These are phyloP conservation scores for Mactromeris polynyma DNA, from an alignment of 2,888 invertebrate species.

Conservation along the genomic window DNA sequence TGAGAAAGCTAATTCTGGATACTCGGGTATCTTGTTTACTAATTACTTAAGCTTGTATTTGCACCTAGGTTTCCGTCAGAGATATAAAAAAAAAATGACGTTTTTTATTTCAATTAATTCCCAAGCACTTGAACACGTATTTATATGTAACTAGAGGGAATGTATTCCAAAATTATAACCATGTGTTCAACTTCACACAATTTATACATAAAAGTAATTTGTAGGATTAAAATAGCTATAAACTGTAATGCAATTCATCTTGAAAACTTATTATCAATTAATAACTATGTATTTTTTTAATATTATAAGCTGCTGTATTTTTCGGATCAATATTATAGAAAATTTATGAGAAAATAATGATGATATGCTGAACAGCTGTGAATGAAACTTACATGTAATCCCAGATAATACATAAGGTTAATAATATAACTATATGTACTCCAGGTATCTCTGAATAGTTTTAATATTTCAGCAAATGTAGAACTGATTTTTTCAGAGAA, in stretches of 20 bases:
- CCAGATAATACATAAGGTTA: too few relatives aligned
- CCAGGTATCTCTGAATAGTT: too few relatives aligned
- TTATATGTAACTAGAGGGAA: not conserved
- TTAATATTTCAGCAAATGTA: too few relatives aligned
- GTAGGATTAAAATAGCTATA: not conserved
- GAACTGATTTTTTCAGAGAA: too few relatives aligned
- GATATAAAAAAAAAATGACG: not conserved
- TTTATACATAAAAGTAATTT: not conserved
- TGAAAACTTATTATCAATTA: not conserved
- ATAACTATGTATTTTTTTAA: not conserved
- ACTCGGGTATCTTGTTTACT: not conserved
- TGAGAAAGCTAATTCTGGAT: not conserved
- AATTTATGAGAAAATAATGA: not conserved
- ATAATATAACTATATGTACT: too few relatives aligned
- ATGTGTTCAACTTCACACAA: not conserved
- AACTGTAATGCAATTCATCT: not conserved
- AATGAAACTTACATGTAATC: too few relatives aligned
- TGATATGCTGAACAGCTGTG: too few relatives aligned
- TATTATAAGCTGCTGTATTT: not conserved
- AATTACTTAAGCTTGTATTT: not conserved
- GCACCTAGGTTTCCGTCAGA: not conserved
- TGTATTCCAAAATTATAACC: not conserved
- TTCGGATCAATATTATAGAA: not conserved
- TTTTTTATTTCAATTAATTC: not conserved
- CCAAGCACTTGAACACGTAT: not conserved